Percentiles rank a stretch among this genome's conserved stretches.
phyloP scores from a whole-genome alignment of 2,113 vertebrate genomes.

The Pogonocichla stellata region DNA sequence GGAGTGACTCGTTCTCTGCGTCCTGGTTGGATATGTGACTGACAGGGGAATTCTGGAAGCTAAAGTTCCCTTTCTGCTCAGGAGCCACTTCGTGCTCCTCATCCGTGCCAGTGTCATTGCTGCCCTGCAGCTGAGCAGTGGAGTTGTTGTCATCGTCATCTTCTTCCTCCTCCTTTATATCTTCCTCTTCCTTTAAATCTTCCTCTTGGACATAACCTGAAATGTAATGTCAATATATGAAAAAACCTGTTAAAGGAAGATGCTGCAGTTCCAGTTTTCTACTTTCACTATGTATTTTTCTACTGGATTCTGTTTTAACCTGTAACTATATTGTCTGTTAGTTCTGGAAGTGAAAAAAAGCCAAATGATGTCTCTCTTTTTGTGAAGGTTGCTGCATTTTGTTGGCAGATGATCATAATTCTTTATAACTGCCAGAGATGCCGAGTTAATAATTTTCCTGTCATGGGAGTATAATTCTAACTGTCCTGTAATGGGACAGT shows the following conservation, averaged over 20 bases:
- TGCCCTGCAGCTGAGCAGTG: conserved; percentile 84
- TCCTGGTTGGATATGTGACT: conserved; percentile 95
- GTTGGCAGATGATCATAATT: conserved; percentile 55
- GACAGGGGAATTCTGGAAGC: conserved; percentile 94
- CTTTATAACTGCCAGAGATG: conserved; percentile 55
- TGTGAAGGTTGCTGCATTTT: background rate
- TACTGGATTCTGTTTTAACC: background rate
- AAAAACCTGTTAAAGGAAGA: background rate
- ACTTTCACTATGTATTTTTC: background rate
- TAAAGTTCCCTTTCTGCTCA: conserved; percentile 90
- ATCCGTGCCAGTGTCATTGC: conserved; percentile 87
- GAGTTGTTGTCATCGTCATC: conserved; percentile 86
- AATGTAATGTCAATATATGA: conserved; percentile 65
- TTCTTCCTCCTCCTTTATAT: conserved; percentile 84
- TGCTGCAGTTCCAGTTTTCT: background rate
- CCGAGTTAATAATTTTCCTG: conserved; percentile 57
- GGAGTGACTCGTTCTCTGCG: conserved; percentile 87
- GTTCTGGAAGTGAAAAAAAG: conserved; percentile 6
- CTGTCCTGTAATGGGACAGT: conserved; percentile 22
- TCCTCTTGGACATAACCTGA: conserved; percentile 95
- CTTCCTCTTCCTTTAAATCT: conserved; percentile 82
- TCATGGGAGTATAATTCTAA: conserved; percentile 47
- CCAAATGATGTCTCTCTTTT: background rate
- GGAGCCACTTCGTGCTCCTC: conserved; percentile 87
- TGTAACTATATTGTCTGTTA: background rate